Evolutionary conservation across 2,888 invertebrate species (phyloP).

Genomic region (Tromatobia lineatoria): DNA sequence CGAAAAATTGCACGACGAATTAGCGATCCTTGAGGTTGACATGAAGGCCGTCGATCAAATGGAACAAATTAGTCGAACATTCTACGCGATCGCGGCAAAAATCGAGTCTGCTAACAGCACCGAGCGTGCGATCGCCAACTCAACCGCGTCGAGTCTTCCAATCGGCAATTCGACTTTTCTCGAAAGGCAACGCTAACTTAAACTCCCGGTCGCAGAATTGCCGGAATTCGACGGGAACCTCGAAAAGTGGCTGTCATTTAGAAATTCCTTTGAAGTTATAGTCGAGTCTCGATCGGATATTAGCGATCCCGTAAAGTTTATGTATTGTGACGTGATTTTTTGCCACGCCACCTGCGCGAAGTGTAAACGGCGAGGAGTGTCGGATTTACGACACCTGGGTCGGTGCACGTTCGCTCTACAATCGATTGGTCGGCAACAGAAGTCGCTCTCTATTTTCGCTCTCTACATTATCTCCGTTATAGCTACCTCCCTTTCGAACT

Average conservation of each 20-base stretch:
- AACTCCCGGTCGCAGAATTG: slow-evolving; percentile 54
- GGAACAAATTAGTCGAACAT: slow-evolving; percentile 4
- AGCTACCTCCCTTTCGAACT: too few species aligned
- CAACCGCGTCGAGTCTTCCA: neutral
- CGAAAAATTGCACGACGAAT: slow-evolving; percentile 42
- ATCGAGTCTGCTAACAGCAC: slow-evolving; percentile 3
- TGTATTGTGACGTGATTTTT: too few species aligned
- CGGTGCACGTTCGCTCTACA: too few species aligned
- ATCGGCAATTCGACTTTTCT: slow-evolving; percentile 44
- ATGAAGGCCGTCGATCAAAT: neutral
- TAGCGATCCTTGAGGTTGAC: slow-evolving; percentile 18
- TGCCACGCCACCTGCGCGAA: too few species aligned
- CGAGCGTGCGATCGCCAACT: neutral
- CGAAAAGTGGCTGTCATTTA: slow-evolving; percentile 61
- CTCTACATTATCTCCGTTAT: too few species aligned
- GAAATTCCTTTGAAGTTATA: slow-evolving; percentile 56
- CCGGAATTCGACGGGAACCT: slow-evolving; percentile 68
- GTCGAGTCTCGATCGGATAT: slow-evolving; percentile 62
- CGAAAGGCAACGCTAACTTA: slow-evolving; percentile 48
- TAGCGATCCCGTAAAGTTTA: slow-evolving; percentile 60
- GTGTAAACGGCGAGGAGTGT: too few species aligned
- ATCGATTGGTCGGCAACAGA: too few species aligned
- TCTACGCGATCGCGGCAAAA: slow-evolving; percentile 4
- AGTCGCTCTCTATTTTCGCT: too few species aligned
- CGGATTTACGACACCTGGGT: too few species aligned